Evolutionary conservation across 2,113 vertebrate species (phyloP).

Genomic region (Prietella phreatophila): DNA sequence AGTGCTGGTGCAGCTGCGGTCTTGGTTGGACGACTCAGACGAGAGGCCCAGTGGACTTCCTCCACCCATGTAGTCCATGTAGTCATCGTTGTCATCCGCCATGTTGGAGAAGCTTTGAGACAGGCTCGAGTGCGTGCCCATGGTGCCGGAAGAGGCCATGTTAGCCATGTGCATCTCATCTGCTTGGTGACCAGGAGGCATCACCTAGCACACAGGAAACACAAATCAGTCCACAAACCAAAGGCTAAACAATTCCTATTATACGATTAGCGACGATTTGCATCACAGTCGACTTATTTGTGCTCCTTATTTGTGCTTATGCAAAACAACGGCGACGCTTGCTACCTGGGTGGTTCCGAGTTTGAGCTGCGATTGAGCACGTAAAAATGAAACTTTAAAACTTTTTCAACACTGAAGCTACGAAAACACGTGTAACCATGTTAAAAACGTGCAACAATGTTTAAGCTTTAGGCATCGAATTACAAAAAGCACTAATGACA

Average conservation of each 20-base stretch:
- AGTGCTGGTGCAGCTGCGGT: conserved; percentile 97
- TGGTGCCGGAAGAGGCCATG: conserved; percentile 67
- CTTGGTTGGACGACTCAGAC: conserved; percentile 94
- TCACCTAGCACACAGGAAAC: conserved; percentile 61
- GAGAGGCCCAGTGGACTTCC: conserved; percentile 90
- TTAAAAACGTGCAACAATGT: neutral
- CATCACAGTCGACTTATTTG: neutral
- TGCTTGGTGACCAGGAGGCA: conserved; percentile 68
- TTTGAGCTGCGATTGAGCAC: too few species aligned
- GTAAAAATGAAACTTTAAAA: neutral
- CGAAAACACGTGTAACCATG: neutral
- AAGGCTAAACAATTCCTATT: neutral
- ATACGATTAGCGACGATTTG: neutral
- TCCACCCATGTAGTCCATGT: conserved; percentile 86
- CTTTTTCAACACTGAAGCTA: neutral
- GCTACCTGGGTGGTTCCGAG: neutral
- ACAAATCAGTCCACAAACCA: neutral
- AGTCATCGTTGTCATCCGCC: conserved; percentile 89
- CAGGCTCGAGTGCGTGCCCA: conserved; percentile 63
- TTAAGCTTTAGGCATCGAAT: neutral
- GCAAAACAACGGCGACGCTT: neutral
- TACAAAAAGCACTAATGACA: too few species aligned
- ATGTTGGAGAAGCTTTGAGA: conserved; percentile 72
- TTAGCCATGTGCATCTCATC: conserved; percentile 71
- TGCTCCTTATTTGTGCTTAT: neutral